Conservation (phyloP, 2,888 invertebrate genomes). For the Neria commutata region DNA sequence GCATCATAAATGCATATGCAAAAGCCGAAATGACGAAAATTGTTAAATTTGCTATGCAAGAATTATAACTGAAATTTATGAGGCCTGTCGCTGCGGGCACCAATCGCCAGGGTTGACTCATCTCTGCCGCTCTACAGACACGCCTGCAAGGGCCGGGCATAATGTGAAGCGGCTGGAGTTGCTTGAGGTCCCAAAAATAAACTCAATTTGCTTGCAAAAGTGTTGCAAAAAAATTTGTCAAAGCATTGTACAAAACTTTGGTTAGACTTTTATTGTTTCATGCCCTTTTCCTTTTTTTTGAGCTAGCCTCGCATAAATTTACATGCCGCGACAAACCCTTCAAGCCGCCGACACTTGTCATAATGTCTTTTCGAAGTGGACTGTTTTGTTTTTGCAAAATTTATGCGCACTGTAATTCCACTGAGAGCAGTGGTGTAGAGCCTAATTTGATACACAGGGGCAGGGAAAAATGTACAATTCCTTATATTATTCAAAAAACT, state of each 20-base stretch:
- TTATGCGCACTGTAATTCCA: background rate
- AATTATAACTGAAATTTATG: background rate
- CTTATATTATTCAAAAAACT: no score
- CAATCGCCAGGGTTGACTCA: no score
- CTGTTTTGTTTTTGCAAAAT: no score
- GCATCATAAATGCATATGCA: background rate
- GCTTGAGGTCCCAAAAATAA: no score
- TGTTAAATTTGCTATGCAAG: constrained; percentile 10
- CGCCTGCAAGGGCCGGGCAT: no score
- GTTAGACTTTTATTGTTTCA: no score
- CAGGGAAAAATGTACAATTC: no score
- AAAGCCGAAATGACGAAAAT: constrained; percentile 3
- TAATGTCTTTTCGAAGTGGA: no score
- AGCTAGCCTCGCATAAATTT: background rate
- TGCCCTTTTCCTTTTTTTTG: background rate
- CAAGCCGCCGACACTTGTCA: background rate
- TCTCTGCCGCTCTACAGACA: no score
- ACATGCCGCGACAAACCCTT: no score
- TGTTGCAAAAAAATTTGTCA: constrained; percentile 1
- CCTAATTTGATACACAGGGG: no score
- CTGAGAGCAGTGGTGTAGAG: no score
- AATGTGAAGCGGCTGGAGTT: background rate
- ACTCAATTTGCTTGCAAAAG: background rate
- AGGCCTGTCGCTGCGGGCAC: background rate
- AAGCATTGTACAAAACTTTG: background rate